Evolutionary conservation across 2,888 invertebrate genomes (phyloP).

Genomic region (Hydraecia micacea): DNA sequence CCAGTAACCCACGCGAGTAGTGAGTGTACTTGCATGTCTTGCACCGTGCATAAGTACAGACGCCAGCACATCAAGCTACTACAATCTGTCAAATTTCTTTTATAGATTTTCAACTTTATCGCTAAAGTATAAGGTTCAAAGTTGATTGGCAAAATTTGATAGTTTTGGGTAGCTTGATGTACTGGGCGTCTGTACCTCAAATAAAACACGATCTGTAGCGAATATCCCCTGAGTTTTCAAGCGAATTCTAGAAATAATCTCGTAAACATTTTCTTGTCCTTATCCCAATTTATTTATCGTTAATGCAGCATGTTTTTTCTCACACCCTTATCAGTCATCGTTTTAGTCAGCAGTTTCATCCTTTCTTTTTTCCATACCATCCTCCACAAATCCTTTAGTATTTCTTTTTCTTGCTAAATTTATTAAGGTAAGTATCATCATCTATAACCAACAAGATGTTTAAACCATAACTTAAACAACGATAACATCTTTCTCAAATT

Average conservation of each 20-base stretch:
- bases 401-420: not conserved
- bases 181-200: too few species aligned
- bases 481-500: slow-evolving; percentile 47
- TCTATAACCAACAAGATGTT: slow-evolving; percentile 13
- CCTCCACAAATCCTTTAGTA: not conserved
- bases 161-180: too few species aligned
- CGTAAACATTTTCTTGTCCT: too few species aligned
- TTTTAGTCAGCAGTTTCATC: not conserved
- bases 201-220: not conserved
- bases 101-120: too few species aligned
- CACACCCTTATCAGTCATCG: not conserved
- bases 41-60: not conserved
- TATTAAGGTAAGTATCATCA: not conserved
- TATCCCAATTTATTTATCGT: not conserved
- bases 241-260: not conserved
- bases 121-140: too few species aligned
- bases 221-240: not conserved
- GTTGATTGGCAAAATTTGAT: too few species aligned
- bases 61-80: too few species aligned
- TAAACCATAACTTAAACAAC: slow-evolving; percentile 21
- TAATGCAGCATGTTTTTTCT: not conserved
- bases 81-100: too few species aligned
- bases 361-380: not conserved
- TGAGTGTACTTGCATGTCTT: not conserved
- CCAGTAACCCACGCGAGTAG: not conserved